Base-by-base conservation (phyloP, 2,113 vertebrate genomes). In the Chascanopsetta lugubris region DNA sequence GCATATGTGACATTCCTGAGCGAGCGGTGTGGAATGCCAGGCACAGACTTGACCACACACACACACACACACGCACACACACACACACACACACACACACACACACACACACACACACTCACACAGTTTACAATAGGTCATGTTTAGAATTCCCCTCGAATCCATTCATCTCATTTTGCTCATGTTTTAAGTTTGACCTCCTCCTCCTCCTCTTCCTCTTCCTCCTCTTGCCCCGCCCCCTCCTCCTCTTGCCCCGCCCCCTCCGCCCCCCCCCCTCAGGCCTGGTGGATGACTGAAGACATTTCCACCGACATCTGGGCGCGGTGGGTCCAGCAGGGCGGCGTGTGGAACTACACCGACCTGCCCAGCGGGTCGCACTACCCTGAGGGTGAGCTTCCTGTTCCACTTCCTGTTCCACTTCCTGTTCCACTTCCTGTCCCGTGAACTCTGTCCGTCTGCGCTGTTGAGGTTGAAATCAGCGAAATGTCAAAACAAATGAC, bases 281-380 rank as follows among this genome's bases (percentile, higher is more conserved):
- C 87, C 38, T 93, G 92, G 92, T 93, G 92, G 91, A 8, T 82
- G 20, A 70, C 72, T 1, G 5, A 80, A 0, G 9, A 0, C 0
- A 0, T 57, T 0, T 56, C 48, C 58, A 93, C 91, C 18, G 92
- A 93, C 13, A 43, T 93, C 1, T 93, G 92, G 92, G 68, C 11
- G 46, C 74, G 80, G 5, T 93, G 92, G 92, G 0, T 18, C 0
- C 1, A 27, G 1, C 0, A 0, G 0, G 30, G 34, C 0, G 75
- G 53, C 13, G 40, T 17, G 5, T 93, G 92, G 91, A 90, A 87
- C 61, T 40, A 25, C 45, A 81, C 81, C 0, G 80, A 82, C 0
- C 61, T 93, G 12, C 91, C 91, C 17, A 0, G 3, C 5, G 50
- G 21, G 12, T 15, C 69, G 0, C 0, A 24, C 18, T 88, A 90